Base-by-base conservation (phyloP, 2,113 vertebrate genomes). In the Megaleporinus macrocephalus region DNA sequence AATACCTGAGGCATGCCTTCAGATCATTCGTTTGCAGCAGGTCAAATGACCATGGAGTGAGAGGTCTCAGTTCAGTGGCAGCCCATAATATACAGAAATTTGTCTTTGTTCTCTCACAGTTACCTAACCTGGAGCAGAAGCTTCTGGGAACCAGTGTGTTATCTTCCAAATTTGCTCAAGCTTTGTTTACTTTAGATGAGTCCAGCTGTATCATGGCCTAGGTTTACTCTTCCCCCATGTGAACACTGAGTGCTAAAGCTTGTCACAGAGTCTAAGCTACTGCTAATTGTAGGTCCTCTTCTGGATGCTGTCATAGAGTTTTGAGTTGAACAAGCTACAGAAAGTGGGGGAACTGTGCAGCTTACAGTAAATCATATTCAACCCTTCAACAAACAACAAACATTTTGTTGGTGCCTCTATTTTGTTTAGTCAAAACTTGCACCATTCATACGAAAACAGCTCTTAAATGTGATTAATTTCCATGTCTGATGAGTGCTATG, bases 141-240 rank as follows among this genome's bases (percentile, higher is more conserved):
- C 63, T 87, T 89, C 83, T 81, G 79, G 62, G 80, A 89, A 87
- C 84, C 27, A 29, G 0, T 0, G 36, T 53, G 7, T 81, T 78
- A 76, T 53, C 79, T 57, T 41, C 83, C 75, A 86, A 49, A 63
- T 86, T 80, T 83, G 41, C 62, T 71, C 75, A 29, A 7, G 41
- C 5, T 76, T 36, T 76, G 79, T 80, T 81, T 53, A 80, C 57
- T 10, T 41, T 30, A 65, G n/a, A 62, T 1, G 41, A 83, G 57
- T 82, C 24, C 12, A 76, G 14, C 65, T 82, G 24, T 66, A 26
- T 36, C 36, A 24, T 22, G 20, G 66, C 36, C 66, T 55, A 33
- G 7, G 51, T 79, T 78, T 78, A 55, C 57, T 36, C 12, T 66
- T 12, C 24, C 22, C 53, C 57, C 27, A 27, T 73, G 20, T 63